Evolutionary conservation across 2,797 vertebrate genomes (phyloP).

Genomic region (Halcyon leucocephala): DNA sequence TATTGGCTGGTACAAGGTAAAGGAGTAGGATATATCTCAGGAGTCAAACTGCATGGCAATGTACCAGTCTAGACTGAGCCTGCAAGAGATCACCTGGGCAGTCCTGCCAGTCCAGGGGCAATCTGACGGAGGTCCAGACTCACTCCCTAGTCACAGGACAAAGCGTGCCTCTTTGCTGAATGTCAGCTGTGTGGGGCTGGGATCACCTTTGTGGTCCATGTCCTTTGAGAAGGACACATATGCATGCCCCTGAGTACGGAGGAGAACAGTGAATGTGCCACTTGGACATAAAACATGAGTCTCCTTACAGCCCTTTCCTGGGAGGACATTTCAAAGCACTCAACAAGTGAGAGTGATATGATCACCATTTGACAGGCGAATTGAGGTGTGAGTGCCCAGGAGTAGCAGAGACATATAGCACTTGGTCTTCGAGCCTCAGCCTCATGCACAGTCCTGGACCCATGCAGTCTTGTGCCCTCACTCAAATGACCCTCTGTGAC

Average conservation of each 20-base stretch:
- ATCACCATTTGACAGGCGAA: not conserved
- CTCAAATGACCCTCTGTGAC: not conserved
- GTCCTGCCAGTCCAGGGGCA: not conserved
- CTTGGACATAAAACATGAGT: not conserved
- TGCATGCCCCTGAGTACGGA: accelerated
- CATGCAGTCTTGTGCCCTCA: not conserved
- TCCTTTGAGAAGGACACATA: not conserved
- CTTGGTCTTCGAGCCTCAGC: not conserved
- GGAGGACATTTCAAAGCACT: not conserved
- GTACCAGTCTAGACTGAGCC: not conserved
- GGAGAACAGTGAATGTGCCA: not conserved
- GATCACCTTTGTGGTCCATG: not conserved
- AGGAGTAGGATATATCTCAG: not conserved
- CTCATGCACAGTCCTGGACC: not conserved
- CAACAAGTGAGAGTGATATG: not conserved
- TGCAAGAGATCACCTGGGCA: not conserved
- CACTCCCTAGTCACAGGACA: not conserved
- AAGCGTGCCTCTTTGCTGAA: not conserved
- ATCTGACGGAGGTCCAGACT: not conserved
- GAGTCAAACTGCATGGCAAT: not conserved
- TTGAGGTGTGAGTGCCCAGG: not conserved
- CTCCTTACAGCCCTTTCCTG: not conserved
- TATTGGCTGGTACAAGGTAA: not conserved
- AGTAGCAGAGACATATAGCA: not conserved
- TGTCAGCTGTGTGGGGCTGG: not conserved